A percentile compares a stretch with the other conserved stretches of the same genome.
Conservation (phyloP, 1,140 invertebrate genomes). For the Zaprionus davidi region DNA sequence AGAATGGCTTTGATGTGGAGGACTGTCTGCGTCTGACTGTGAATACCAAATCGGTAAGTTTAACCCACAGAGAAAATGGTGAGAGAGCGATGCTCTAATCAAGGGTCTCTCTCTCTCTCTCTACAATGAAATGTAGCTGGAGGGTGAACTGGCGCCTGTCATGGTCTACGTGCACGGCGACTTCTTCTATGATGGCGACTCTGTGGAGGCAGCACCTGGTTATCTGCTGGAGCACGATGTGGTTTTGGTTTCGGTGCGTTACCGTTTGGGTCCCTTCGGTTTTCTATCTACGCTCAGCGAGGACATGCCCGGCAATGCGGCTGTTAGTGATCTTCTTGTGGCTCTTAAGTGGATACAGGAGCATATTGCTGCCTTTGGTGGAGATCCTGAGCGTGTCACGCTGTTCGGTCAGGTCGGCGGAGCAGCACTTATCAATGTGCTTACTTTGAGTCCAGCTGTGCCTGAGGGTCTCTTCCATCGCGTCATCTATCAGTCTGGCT, state of each 20-base stretch:
- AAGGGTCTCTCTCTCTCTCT: background rate
- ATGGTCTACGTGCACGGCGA: constrained; percentile 84
- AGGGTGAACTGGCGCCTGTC: constrained; percentile 59
- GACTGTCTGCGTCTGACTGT: constrained; percentile 72
- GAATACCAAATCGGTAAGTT: constrained; percentile 72
- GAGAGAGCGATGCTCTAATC: background rate
- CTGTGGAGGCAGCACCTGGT: constrained; percentile 69
- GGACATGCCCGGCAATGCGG: constrained; percentile 88
- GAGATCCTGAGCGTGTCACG: constrained; percentile 87
- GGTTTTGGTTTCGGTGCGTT: constrained; percentile 85
- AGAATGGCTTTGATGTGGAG: constrained; percentile 68
- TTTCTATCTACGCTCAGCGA: constrained; percentile 86
- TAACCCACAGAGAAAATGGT: background rate
- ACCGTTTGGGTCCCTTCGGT: constrained; percentile 85
- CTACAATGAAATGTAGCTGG: constrained; percentile 40
- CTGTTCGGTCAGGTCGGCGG: constrained; percentile 87
- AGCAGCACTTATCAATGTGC: constrained; percentile 84
- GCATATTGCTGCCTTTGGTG: constrained; percentile 89
- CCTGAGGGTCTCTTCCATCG: constrained; percentile 85
- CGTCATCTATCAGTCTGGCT: constrained; percentile 84
- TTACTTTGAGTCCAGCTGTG: constrained; percentile 83
- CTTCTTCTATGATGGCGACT: constrained; percentile 79
- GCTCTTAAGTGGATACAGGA: constrained; percentile 87
- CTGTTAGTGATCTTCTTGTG: constrained; percentile 87
- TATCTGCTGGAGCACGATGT: constrained; percentile 85